phyloP scores from a whole-genome alignment of 2,113 vertebrate species.

The Corythoichthys intestinalis region DNA sequence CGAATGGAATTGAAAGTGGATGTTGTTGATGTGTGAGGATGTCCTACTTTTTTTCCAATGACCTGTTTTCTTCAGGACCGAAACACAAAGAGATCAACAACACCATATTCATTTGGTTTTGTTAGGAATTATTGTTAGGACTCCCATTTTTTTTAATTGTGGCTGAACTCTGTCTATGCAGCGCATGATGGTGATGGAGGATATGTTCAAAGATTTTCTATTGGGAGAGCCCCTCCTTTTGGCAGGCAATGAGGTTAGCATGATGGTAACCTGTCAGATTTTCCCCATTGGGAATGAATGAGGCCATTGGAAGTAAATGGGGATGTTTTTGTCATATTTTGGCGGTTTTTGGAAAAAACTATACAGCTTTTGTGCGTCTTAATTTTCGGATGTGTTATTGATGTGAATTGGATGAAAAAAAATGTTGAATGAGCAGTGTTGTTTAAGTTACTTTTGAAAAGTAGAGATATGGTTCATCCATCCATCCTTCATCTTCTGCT shows the following conservation, averaged over 20 bases:
- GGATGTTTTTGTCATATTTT: too few species aligned
- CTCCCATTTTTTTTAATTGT: neutral
- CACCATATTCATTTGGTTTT: neutral
- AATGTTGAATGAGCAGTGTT: too few species aligned
- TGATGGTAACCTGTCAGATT: too few species aligned
- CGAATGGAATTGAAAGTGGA: slow-evolving; percentile 29
- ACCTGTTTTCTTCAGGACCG: slow-evolving; percentile 55
- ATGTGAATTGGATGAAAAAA: too few species aligned
- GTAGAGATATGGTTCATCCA: too few species aligned
- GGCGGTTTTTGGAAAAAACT: too few species aligned
- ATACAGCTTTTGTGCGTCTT: too few species aligned
- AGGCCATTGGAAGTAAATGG: too few species aligned
- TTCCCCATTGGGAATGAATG: neutral
- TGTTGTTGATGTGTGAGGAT: slow-evolving; percentile 22
- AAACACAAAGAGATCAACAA: slow-evolving; percentile 1
- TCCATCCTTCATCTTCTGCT: too few species aligned
- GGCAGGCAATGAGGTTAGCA: slow-evolving; percentile 94
- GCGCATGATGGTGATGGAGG: slow-evolving; percentile 96
- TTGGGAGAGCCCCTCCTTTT: slow-evolving; percentile 92
- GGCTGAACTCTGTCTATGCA: slow-evolving; percentile 49
- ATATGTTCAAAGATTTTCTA: slow-evolving; percentile 96
- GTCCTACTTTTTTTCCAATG: slow-evolving; percentile 60
- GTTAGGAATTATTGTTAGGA: neutral
- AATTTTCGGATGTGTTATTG: too few species aligned
- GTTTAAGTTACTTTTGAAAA: too few species aligned